Evolutionary conservation across 2,888 invertebrate genomes (phyloP).

Genomic region (Amphipyra tragopoginis): DNA sequence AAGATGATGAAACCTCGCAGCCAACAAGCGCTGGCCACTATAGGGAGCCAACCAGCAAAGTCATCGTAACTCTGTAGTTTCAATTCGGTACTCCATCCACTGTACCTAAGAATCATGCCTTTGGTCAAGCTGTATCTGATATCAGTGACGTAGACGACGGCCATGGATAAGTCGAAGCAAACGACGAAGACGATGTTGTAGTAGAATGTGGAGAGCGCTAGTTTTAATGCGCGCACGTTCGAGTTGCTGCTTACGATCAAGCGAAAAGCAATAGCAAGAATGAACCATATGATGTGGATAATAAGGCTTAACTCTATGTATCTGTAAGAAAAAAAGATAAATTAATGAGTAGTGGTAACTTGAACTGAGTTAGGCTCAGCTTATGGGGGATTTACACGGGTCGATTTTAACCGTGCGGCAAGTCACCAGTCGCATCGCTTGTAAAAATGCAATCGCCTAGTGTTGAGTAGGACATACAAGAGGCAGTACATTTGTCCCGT

Average conservation of each 20-base stretch:
- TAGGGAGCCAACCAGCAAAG: conserved; percentile 81
- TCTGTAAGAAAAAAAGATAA: conserved; percentile 61
- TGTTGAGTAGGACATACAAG: no score
- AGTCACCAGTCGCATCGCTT: no score
- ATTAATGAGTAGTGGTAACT: neutral
- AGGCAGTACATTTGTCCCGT: no score
- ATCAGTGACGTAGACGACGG: conserved; percentile 76
- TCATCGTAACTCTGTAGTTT: conserved; percentile 66
- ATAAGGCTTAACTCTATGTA: conserved; percentile 70
- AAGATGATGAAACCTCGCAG: conserved; percentile 73
- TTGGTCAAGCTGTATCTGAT: conserved; percentile 80
- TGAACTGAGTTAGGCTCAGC: neutral
- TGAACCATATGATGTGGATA: conserved; percentile 73
- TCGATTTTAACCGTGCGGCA: no score
- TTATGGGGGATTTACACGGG: no score
- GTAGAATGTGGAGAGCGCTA: conserved; percentile 63
- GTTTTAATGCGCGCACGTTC: conserved; percentile 56
- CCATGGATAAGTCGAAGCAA: conserved; percentile 80
- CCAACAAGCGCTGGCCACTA: conserved; percentile 74
- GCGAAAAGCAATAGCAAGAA: conserved; percentile 62
- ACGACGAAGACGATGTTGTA: conserved; percentile 63
- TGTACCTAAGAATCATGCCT: conserved; percentile 78
- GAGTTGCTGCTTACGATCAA: conserved; percentile 51
- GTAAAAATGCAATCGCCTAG: no score
- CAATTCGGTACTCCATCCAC: conserved; percentile 78